Evolutionary conservation across 2,888 invertebrate species (phyloP).

Genomic region (Dastarcus helophoroides): DNA sequence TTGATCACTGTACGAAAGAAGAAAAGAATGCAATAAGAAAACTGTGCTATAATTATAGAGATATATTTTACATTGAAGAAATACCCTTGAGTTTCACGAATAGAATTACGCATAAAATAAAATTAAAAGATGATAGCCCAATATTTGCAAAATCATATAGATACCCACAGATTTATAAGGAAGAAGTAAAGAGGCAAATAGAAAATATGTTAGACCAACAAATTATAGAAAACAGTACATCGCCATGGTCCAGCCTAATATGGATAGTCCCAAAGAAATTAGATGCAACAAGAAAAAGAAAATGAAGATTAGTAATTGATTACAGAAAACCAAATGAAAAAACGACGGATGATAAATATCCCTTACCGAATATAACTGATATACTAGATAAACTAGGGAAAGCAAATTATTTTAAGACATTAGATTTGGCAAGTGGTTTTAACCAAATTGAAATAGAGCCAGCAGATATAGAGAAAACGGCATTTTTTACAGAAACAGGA

Average conservation of each 20-base stretch:
- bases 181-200: slow-evolving; percentile 17
- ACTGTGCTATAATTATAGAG: slow-evolving; percentile 13
- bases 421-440: slow-evolving; percentile 18
- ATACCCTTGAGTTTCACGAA: slow-evolving; percentile 16
- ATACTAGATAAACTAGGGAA: slow-evolving; percentile 20
- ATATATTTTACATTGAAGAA: slow-evolving; percentile 14
- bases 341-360: slow-evolving; percentile 12
- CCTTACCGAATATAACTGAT: slow-evolving; percentile 17
- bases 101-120: slow-evolving; percentile 15
- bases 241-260: slow-evolving; percentile 15
- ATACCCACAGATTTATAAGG: slow-evolving; percentile 15
- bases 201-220: slow-evolving; percentile 16
- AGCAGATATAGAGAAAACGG: slow-evolving; percentile 14
- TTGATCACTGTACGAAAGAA: no score
- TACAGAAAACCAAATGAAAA: slow-evolving; percentile 11
- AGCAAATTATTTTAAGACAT: slow-evolving; percentile 18
- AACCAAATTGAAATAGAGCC: slow-evolving; percentile 19
- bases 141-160: slow-evolving; percentile 16
- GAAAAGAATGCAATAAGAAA: no score
- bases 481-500: slow-evolving; percentile 18
- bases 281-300: slow-evolving; percentile 19
- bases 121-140: slow-evolving; percentile 12
- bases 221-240: slow-evolving; percentile 17
- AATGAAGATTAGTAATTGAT: slow-evolving; percentile 11
- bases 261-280: slow-evolving; percentile 25